Evolutionary conservation across 2,888 invertebrate genomes (phyloP), one percentile per base, ranked within the genome.

Genomic region (Drosophila atripex): DNA sequence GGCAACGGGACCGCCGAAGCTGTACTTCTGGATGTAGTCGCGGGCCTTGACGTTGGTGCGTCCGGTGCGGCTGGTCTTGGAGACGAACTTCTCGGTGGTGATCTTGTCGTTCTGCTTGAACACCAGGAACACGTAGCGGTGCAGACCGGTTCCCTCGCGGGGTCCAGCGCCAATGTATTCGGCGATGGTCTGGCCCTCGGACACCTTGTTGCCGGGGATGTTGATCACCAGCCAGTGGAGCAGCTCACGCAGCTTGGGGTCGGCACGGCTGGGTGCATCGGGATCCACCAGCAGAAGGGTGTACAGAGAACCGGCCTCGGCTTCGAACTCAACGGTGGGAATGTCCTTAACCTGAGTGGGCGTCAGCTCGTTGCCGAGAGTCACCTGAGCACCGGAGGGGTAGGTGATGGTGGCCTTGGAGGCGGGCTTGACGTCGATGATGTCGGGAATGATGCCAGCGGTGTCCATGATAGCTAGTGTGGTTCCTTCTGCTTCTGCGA

Each of bases 191-290:
- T 97, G 96, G 11, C 98, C 98, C 4, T 93, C 92, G 0, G 91
- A 88, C 1, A 98, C 90, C 72, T 96, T 93, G 76, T 89, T 92
- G 21, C 96, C 97, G 30, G 95, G 96, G 80, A 98, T 95, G 90
- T 98, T 98, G 32, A 94, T 95, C 0, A 98, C 95, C 12, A 97
- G 91, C 98, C 98, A 98, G 91, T 98, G 98, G 86, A 96, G 95
- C 95, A 96, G 96, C 92, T 98, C 98, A 51, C 97, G 94, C 90
- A 93, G 95, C 75, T 93, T 95, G 0, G 97, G 97, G 12, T 95
- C 94, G 43, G 93, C 90, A 54, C 98, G 94, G 75, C 95, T 96
- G 0, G 98, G 98, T 35, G 97, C 97, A 93, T 98, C 98, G 18
- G 90, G 98, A 92, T 98, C 98, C 93, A 91, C 89, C 86, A 91